A percentile compares a stretch with the other conserved stretches of the same genome.
Evolutionary conservation across 2,888 invertebrate species (phyloP).

Genomic region (Melinaea menophilus): DNA sequence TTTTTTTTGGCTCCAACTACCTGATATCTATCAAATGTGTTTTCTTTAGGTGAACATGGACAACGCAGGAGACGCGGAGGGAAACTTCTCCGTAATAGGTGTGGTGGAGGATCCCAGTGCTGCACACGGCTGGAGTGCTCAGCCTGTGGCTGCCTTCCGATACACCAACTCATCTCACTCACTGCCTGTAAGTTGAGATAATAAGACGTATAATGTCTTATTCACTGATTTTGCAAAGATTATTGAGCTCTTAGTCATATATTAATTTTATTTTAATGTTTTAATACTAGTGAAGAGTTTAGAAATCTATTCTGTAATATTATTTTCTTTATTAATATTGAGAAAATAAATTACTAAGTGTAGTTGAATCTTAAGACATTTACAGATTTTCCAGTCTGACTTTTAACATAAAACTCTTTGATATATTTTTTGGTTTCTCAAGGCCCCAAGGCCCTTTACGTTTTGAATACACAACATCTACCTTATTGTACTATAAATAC

Average conservation of each 20-base stretch:
- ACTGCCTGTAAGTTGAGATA: conserved; percentile 76
- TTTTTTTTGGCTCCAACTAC: no score
- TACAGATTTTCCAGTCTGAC: background rate
- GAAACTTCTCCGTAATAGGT: conserved; percentile 92
- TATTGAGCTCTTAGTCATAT: no score
- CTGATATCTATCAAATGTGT: background rate
- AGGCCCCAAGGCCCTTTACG: no score
- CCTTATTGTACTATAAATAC: conserved; percentile 41
- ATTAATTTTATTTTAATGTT: no score
- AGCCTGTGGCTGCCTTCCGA: conserved; percentile 87
- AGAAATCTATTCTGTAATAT: no score
- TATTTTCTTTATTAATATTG: no score
- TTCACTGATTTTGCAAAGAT: background rate
- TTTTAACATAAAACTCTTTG: no score
- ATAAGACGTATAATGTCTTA: background rate
- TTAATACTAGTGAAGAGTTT: no score
- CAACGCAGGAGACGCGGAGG: conserved; percentile 92
- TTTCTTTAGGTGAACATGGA: conserved; percentile 87
- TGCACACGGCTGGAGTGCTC: conserved; percentile 82
- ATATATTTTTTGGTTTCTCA: no score
- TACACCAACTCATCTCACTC: conserved; percentile 77
- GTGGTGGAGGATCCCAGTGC: conserved; percentile 80
- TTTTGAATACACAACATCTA: no score
- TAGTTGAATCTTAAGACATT: no score
- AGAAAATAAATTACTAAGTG: no score